Conservation (phyloP, 2,797 vertebrate species). For the Amblyopsis hoosieri region DNA sequence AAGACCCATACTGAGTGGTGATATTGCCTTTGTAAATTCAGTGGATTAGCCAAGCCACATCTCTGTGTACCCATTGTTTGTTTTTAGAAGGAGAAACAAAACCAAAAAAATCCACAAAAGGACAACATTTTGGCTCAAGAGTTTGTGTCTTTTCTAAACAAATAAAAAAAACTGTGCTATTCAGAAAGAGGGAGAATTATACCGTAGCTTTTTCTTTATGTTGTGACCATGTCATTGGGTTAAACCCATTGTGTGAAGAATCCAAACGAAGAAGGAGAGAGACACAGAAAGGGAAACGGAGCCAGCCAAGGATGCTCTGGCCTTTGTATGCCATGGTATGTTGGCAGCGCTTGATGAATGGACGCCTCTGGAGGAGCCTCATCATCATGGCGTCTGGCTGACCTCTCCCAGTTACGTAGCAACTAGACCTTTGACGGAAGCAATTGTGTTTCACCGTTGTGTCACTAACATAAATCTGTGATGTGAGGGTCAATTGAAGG, state of each 20-base stretch:
- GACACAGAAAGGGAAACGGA: constrained; percentile 62
- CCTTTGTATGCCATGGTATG: constrained; percentile 73
- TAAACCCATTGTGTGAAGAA: constrained; percentile 56
- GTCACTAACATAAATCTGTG: constrained; percentile 48
- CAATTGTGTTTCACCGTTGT: constrained; percentile 68
- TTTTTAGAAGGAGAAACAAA: constrained; percentile 25
- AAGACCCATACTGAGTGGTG: constrained; percentile 3
- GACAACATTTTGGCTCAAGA: constrained; percentile 13
- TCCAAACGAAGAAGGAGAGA: constrained; percentile 58
- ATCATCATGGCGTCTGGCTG: constrained; percentile 64
- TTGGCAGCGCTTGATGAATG: constrained; percentile 79
- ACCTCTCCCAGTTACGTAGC: constrained; percentile 75
- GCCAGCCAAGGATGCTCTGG: constrained; percentile 65
- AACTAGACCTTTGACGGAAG: constrained; percentile 65
- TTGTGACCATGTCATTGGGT: constrained; percentile 45
- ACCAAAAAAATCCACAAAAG: constrained; percentile 18
- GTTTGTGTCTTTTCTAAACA: constrained; percentile 4
- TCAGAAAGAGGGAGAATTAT: constrained; percentile 42
- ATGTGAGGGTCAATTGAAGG: constrained; percentile 61
- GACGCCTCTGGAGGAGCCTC: constrained; percentile 61
- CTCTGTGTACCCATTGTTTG: not conserved
- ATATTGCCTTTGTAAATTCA: not conserved
- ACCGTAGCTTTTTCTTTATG: constrained; percentile 46
- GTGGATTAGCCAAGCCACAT: not conserved
- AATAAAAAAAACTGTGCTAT: constrained; percentile 29